Base-by-base conservation (phyloP, 2,888 invertebrate genomes). In the Harpalus rufipes region DNA sequence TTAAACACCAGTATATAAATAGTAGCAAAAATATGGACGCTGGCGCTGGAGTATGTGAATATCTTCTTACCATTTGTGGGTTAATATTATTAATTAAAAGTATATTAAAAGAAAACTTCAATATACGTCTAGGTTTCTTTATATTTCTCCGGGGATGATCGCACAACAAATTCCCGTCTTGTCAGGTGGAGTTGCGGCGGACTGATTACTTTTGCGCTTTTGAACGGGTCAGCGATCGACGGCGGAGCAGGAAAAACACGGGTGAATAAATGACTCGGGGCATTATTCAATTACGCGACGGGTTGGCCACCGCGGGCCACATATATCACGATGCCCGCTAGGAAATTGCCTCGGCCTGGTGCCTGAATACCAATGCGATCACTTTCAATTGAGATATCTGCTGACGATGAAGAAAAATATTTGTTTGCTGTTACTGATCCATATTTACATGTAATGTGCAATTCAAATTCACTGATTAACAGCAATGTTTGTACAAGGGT, bases 261-360 rank as follows among this genome's bases (percentile, higher is more conserved):
- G 44, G 16, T 74, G 72, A 25, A 78, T 78, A 78, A 78, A 78
- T 78, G 78, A 78, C 32, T 56, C n/a, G 6, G 14, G 78, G 44
- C 78, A 78, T 78, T 78, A 78, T 78, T 78, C 78, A 78, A 78
- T 78, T 78, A 78, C 58, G 56, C 78, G 56, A 44, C 78, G 32
- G 78, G 59, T 32, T 76, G 18, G 76, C 72, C 32, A 72, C 32
- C 72, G 72, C 58, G 18, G 32, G 21, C 78, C 56, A 78, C 32
- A 78, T 58, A 56, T 78, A 78, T 58, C 78, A 78, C 16, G 10
- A 58, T 56, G 78, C 76, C 21, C 14, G 21, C n/a, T 58, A 78
- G 58, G 78, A 78, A 78, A 78, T 78, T 78, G 78, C 12, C 25
- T 78, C n/a, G 25, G 44, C 18, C 56, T 58, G 56, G 8, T 12